These are phyloP conservation scores for Tupaia tana DNA, from an alignment of 2,113 vertebrate genomes.

Conservation along the genomic window DNA sequence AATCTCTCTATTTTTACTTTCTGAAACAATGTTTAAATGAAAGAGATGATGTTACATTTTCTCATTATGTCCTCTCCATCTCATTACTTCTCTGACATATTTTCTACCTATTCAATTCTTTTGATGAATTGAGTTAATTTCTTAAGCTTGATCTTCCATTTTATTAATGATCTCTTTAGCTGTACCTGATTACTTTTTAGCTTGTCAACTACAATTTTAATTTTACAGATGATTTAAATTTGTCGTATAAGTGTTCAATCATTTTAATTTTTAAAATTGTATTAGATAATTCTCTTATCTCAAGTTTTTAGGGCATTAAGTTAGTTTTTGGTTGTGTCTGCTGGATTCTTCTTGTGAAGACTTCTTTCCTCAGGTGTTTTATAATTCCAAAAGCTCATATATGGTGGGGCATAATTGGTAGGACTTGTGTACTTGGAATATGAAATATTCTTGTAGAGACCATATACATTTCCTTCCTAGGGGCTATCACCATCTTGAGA, in stretches of 20 bases:
- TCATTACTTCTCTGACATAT: not conserved
- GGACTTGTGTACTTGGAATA: not conserved
- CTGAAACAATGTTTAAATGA: not conserved
- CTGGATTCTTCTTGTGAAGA: not conserved
- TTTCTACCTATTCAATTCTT: not conserved
- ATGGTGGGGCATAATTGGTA: not conserved
- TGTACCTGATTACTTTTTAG: not conserved
- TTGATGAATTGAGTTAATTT: slow-evolving; percentile 18
- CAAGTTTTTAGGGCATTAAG: not conserved
- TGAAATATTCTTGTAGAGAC: slow-evolving; percentile 11
- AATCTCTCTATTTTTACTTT: not conserved
- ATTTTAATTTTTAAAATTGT: not conserved
- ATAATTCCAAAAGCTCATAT: not conserved
- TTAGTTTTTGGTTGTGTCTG: not conserved
- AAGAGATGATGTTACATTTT: not conserved
- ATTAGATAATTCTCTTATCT: slow-evolving; percentile 21
- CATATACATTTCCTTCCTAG: not conserved
- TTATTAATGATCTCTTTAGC: slow-evolving; percentile 38
- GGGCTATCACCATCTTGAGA: not conserved
- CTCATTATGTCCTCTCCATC: not conserved
- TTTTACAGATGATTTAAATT: slow-evolving; percentile 27
- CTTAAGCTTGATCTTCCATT: not conserved
- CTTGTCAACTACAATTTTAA: slow-evolving; percentile 21
- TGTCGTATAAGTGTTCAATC: not conserved
- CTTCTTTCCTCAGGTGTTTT: not conserved